Conservation (phyloP, 2,797 vertebrate genomes). For the Sebastes iracundus region DNA sequence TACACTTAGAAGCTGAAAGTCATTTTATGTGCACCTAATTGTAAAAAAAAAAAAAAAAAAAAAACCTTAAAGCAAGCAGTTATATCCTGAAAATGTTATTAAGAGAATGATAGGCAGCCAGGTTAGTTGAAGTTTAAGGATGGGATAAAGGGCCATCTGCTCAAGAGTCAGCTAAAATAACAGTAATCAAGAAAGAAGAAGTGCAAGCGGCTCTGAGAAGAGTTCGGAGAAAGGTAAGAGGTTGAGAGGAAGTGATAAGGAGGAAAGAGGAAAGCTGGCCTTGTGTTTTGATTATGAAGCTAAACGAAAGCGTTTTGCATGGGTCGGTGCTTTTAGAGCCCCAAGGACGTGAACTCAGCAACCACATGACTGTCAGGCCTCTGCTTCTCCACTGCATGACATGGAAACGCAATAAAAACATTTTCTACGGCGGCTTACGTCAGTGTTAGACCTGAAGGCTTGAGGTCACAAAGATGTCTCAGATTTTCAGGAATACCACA, state of each 20-base stretch:
- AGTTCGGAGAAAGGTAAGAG: not conserved
- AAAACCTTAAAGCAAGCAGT: not conserved
- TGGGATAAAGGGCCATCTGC: not conserved
- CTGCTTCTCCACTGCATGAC: not conserved
- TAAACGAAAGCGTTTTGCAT: constrained; percentile 30
- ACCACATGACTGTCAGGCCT: constrained; percentile 58
- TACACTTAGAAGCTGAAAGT: not conserved
- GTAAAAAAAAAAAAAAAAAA: not conserved
- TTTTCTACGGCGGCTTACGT: not conserved
- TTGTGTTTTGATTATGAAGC: constrained; percentile 37
- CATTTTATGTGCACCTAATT: not conserved
- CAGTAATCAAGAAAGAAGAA: not conserved
- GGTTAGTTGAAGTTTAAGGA: not conserved
- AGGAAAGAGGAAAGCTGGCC: not conserved
- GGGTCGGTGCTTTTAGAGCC: constrained; percentile 1
- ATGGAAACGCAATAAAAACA: not conserved
- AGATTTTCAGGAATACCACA: not conserved
- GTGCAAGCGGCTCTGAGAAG: not conserved
- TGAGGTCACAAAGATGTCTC: not conserved
- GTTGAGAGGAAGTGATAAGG: constrained; percentile 7
- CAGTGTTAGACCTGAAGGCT: not conserved
- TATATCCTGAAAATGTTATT: not conserved
- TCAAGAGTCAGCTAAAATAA: constrained; percentile 4
- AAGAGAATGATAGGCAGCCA: not conserved
- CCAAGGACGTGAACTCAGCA: constrained; percentile 20